Evolutionary conservation across 2,113 vertebrate genomes (phyloP).

Genomic region (Phycodurus eques): DNA sequence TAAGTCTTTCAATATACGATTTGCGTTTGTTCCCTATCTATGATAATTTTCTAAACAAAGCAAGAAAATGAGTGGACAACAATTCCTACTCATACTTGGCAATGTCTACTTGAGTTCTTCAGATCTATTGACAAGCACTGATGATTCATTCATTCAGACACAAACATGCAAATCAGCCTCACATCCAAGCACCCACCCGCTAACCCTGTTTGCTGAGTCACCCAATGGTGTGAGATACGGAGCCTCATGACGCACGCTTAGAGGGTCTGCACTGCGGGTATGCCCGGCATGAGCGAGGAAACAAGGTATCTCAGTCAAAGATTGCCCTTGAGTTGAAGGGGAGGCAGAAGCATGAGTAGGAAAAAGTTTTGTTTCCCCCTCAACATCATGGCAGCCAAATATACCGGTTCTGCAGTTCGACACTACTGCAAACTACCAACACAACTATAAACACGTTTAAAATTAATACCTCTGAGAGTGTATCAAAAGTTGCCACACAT

Average conservation of each 20-base stretch:
- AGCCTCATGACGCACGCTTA: constrained; percentile 41
- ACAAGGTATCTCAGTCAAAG: constrained; percentile 17
- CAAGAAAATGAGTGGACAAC: not conserved
- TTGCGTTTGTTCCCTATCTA: not conserved
- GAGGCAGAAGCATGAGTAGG: not conserved
- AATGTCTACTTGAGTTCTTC: constrained; percentile 10
- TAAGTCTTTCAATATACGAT: not conserved
- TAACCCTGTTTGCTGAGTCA: constrained; percentile 57
- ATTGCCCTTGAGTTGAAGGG: constrained; percentile 27
- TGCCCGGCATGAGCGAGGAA: constrained; percentile 6
- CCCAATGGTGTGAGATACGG: constrained; percentile 26
- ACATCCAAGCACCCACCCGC: constrained; percentile 35
- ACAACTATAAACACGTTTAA: not conserved
- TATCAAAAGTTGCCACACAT: not conserved
- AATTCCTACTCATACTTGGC: not conserved
- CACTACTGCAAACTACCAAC: not conserved
- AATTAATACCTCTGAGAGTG: not conserved
- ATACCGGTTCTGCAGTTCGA: not conserved
- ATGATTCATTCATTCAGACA: constrained; percentile 43
- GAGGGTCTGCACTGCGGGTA: constrained; percentile 27
- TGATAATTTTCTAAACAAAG: not conserved
- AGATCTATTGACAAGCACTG: constrained; percentile 24
- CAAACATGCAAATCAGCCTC: constrained; percentile 27
- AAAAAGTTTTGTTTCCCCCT: not conserved
- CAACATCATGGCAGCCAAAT: not conserved